Percentiles rank a stretch among this genome's conserved stretches.
These are phyloP conservation scores for Neodiprion fabricii DNA, from an alignment of 1,140 invertebrate genomes.

Conservation along the genomic window DNA sequence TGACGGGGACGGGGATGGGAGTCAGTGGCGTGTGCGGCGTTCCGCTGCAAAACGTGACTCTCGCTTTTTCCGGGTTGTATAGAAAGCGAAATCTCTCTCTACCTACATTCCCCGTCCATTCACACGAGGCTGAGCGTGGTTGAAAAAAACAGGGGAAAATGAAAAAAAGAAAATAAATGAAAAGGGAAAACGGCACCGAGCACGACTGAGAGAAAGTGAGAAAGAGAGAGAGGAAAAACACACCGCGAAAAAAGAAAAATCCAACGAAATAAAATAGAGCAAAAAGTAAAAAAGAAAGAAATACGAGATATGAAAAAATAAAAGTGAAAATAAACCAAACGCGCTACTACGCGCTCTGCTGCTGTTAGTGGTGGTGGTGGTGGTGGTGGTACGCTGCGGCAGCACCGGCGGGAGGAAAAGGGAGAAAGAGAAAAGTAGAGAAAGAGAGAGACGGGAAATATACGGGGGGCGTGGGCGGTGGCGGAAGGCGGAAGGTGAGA, in stretches of 20 bases:
- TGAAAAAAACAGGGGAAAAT: slow-evolving; percentile 14
- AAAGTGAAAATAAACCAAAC: not conserved
- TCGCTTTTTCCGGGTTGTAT: slow-evolving; percentile 58
- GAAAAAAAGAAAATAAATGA: slow-evolving; percentile 15
- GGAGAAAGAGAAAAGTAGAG: slow-evolving; percentile 26
- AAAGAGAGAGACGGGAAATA: slow-evolving; percentile 22
- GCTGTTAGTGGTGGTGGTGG: not conserved
- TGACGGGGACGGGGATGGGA: not conserved
- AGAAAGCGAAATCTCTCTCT: slow-evolving; percentile 60
- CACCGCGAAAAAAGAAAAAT: slow-evolving; percentile 21
- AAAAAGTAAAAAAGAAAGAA: slow-evolving; percentile 28
- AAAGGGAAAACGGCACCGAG: slow-evolving; percentile 27
- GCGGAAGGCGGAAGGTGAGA: slow-evolving; percentile 33
- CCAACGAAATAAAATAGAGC: slow-evolving; percentile 21
- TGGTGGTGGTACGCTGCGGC: not conserved
- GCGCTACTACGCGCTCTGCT: no score
- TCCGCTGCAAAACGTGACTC: slow-evolving; percentile 48
- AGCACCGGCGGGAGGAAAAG: slow-evolving; percentile 16
- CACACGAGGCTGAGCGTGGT: slow-evolving; percentile 47
- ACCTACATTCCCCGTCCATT: slow-evolving; percentile 61
- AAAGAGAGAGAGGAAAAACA: slow-evolving; percentile 21
- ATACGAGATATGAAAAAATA: not conserved
- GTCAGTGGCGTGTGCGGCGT: not conserved
- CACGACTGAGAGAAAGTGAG: slow-evolving; percentile 27
- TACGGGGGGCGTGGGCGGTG: slow-evolving; percentile 3